Percentiles rank a stretch among this genome's conserved stretches.
phyloP scores from a whole-genome alignment of 2,888 invertebrate genomes.

The Andrena dorsata region DNA sequence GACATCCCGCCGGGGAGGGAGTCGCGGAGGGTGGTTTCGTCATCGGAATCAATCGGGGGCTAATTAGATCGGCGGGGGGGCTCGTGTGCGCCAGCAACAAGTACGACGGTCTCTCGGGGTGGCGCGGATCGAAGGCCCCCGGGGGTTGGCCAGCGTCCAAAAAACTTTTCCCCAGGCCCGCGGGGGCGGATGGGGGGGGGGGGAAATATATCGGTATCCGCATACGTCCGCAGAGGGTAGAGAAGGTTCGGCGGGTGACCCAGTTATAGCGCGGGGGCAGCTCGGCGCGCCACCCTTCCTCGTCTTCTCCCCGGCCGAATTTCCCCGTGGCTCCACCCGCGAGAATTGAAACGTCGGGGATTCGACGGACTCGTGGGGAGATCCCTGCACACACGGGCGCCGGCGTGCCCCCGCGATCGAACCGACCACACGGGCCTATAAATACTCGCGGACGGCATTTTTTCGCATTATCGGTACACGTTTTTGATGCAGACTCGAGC shows the following conservation, averaged over 20 bases:
- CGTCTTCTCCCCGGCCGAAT: constrained; percentile 23
- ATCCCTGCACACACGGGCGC: not conserved
- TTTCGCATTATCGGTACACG: constrained; percentile 34
- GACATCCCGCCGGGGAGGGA: not conserved
- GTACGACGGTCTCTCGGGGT: constrained; percentile 37
- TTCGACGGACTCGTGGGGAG: constrained; percentile 1
- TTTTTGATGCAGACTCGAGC: constrained; percentile 23
- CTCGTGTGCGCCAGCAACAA: constrained; percentile 51
- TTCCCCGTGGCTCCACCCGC: constrained; percentile 26
- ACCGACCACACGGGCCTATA: constrained; percentile 17
- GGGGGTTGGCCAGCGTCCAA: constrained; percentile 46
- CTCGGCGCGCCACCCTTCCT: not conserved
- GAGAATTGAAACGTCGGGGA: constrained; percentile 43
- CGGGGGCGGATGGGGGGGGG: not conserved
- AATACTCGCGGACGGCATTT: constrained; percentile 25
- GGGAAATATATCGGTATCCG: constrained; percentile 57
- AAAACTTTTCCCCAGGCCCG: constrained; percentile 35
- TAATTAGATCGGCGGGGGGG: constrained; percentile 29
- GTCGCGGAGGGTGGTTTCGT: not conserved
- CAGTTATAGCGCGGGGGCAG: constrained; percentile 33
- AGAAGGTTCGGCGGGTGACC: constrained; percentile 52
- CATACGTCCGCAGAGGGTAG: constrained; percentile 60
- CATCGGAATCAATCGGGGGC: constrained; percentile 11
- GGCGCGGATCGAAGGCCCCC: constrained; percentile 42
- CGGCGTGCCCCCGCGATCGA: constrained; percentile 11